Base-by-base conservation (phyloP, 2,797 vertebrate genomes). In the Antennarius maculatus region DNA sequence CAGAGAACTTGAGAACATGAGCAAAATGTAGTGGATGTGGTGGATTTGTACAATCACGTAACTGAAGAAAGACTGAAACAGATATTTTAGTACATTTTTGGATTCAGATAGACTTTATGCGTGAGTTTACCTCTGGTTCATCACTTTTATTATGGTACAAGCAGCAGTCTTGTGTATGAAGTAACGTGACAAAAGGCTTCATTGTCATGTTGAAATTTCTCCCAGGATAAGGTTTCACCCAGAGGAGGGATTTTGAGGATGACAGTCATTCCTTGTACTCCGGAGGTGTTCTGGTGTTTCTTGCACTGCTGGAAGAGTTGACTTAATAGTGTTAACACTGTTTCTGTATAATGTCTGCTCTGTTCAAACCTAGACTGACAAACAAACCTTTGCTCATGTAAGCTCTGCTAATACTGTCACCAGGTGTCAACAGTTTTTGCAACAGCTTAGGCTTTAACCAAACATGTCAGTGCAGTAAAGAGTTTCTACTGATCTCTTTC, bases 171-270 rank as follows among this genome's bases (percentile, higher is more conserved):
- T 18, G 69, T 61, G 82, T 69, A 79, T 6, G 56, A 82, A 60
- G 63, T 34, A 69, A n/a, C n/a, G n/a, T n/a, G n/a, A 78, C 73
- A 73, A 55, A 80, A 69, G 86, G 84, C 91, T 90, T 94, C 93
- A 82, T 93, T 93, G 86, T 68, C 78, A 84, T 86, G 85, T 92
- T 79, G 85, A 91, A 66, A 17, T 76, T 88, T 88, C 87, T 52
- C 39, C 74, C 83, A 80, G 87, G 89, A 74, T 94, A 69, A 89
- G 84, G 92, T 95, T 95, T 93, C 92, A 87, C 68, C 48, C 73
- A 2, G 53, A 54, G 84, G 86, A 89, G 90, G 92, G 91, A 88
- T 84, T 85, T 75, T 58, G 69, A 83, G 74, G 76, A 79, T 83
- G 82, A 71, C 84, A 72, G 66, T 47, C 86, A 91, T 91, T 93